Evolutionary conservation across 1,140 invertebrate genomes (phyloP).

Genomic region (Venturia canescens): DNA sequence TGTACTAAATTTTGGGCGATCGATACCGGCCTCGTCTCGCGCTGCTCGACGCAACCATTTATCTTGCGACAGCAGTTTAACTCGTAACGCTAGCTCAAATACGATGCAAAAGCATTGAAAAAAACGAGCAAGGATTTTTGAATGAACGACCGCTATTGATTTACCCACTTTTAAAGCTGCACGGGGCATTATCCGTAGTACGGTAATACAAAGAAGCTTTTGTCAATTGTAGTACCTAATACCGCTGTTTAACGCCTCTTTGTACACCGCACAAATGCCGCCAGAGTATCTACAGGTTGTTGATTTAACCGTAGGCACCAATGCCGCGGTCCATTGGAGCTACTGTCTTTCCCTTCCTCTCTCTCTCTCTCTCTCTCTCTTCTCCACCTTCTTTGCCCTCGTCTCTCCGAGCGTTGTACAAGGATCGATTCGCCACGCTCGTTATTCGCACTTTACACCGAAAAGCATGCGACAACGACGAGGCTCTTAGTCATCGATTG

Average conservation of each 20-base stretch:
- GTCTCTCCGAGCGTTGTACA: background rate
- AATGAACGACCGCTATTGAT: background rate
- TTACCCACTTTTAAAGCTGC: background rate
- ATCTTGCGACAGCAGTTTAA: background rate
- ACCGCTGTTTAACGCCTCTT: conserved; percentile 17
- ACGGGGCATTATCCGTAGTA: background rate
- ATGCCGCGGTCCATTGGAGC: conserved; percentile 26
- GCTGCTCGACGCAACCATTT: too few relatives aligned
- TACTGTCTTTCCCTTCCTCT: background rate
- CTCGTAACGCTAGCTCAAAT: background rate
- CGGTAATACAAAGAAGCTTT: conserved; percentile 2
- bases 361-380: background rate
- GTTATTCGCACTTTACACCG: background rate
- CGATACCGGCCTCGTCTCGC: too few relatives aligned
- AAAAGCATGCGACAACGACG: conserved; percentile 12
- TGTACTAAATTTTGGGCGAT: too few relatives aligned
- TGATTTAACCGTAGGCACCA: conserved; percentile 41
- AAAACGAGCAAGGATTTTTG: background rate
- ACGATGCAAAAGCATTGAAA: background rate
- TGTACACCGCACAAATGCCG: background rate
- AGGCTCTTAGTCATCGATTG: conserved; percentile 42
- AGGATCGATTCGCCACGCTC: background rate
- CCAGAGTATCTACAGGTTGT: conserved; percentile 52
- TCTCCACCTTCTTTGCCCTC: background rate
- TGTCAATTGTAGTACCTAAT: conserved; percentile 22